Evolutionary conservation across 2,113 vertebrate species (phyloP).

Genomic region (Pachypanchax playfairii): DNA sequence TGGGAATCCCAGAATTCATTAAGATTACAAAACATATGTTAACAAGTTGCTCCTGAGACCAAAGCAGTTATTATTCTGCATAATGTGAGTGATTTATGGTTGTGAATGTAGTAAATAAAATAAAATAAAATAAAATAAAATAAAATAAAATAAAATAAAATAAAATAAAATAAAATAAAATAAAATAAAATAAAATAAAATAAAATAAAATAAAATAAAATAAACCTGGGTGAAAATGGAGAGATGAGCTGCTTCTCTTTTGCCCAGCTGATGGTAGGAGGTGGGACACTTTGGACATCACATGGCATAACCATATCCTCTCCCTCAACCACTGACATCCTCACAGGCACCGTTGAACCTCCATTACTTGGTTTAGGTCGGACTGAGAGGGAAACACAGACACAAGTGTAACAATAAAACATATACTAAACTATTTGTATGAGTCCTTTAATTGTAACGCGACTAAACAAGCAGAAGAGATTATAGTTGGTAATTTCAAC

Average conservation of each 20-base stretch:
- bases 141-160: too few species aligned
- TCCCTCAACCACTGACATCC: conserved; percentile 83
- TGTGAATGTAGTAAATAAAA: too few species aligned
- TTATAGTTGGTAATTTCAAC: background rate
- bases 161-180: too few species aligned
- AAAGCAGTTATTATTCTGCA: background rate
- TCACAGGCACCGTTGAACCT: conserved; percentile 70
- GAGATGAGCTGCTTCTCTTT: conserved; percentile 92
- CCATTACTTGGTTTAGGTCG: conserved; percentile 83
- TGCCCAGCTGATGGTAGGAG: conserved; percentile 92
- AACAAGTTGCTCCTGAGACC: background rate
- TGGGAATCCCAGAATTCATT: background rate
- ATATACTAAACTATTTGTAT: background rate
- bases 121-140: background rate
- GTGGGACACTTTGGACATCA: conserved; percentile 90
- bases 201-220: background rate
- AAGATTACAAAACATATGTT: background rate
- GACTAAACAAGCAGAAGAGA: background rate
- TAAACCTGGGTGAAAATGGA: conserved; percentile 91
- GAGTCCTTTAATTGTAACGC: background rate
- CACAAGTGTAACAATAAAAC: background rate
- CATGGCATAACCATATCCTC: conserved; percentile 89
- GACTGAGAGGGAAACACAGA: conserved; percentile 73
- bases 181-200: too few species aligned
- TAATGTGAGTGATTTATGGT: background rate